Evolutionary conservation across 2,113 vertebrate species (phyloP), one percentile per base, ranked within the genome.

Genomic region (Serilophus lunatus): DNA sequence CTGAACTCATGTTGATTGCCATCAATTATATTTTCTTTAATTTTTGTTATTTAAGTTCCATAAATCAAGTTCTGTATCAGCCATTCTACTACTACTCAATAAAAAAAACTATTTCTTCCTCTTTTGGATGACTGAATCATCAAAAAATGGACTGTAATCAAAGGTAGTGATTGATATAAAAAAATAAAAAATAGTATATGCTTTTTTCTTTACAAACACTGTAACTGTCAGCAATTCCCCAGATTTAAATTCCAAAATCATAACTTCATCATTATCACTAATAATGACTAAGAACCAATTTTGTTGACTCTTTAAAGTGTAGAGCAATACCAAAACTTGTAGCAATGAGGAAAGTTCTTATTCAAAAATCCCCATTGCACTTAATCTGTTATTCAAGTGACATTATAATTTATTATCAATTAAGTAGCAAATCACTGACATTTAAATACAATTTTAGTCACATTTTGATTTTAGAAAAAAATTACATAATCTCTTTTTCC

Each of bases 21-120:
- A 90, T 94, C 38, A 90, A 61, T 90, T 92, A 66, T 72, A 83
- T 94, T 86, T 95, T 83, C 38, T 65, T 81, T 92, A 93, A 81
- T 81, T 94, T 42, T 91, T 88, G 18, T 72, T 85, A 96, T 96
- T 94, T 82, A 85, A 76, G 13, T 66, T 92, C n/a, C 25, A 57
- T 91, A 93, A 86, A 87, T 85, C 74, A 89, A 71, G 40, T 49
- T 70, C 47, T 76, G 35, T 65, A 72, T 80, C 51, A 92, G 23
- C 5, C 28, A 38, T 82, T 93, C 24, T 85, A 45, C 26, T 63
- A 56, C 8, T 63, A 22, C 14, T 77, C 40, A 53, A 13, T 33
- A 38, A 69, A n/a, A n/a, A 71, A 82, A 29, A 50, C 18, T 2
- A 8, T 17, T 79, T 93, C 22, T 90, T 7, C 13, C 10, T 5